A percentile compares a stretch with the other conserved stretches of the same genome.
phyloP scores from a whole-genome alignment of 2,113 vertebrate genomes.

The Rhabdomys dilectus region DNA sequence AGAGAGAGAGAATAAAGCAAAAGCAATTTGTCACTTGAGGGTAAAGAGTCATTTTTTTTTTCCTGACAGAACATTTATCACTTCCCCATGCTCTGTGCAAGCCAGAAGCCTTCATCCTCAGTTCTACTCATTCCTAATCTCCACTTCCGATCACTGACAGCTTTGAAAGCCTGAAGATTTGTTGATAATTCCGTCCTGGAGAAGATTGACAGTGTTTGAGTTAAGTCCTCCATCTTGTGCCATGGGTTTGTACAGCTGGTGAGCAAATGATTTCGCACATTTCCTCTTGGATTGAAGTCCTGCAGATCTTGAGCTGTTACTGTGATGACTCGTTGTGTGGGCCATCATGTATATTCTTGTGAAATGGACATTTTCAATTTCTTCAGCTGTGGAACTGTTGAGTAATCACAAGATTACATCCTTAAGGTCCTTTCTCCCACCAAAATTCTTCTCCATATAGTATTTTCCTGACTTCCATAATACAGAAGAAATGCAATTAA shows the following conservation, averaged over 20 bases:
- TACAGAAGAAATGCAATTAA: background rate
- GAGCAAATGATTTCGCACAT: background rate
- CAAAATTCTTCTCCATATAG: background rate
- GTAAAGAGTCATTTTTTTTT: background rate
- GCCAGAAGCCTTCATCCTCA: background rate
- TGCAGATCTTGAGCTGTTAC: background rate
- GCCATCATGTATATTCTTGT: background rate
- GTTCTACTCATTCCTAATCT: background rate
- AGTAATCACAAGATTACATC: slow-evolving; percentile 13
- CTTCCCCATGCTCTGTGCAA: background rate
- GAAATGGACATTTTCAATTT: slow-evolving; percentile 49
- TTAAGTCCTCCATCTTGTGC: background rate
- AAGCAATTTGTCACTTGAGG: background rate
- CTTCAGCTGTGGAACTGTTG: slow-evolving; percentile 30
- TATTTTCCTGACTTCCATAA: slow-evolving; percentile 42
- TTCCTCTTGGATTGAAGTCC: background rate
- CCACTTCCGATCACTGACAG: background rate
- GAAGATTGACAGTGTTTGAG: background rate
- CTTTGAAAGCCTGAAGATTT: background rate
- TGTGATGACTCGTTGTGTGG: background rate
- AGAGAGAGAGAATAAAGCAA: background rate
- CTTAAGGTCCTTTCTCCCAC: background rate
- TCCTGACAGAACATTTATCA: background rate
- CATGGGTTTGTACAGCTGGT: background rate
- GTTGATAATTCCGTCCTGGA: background rate